Evolutionary conservation across 2,113 vertebrate genomes (phyloP), one percentile per base, ranked within the genome.

Genomic region (Rousettus leschenaultii): DNA sequence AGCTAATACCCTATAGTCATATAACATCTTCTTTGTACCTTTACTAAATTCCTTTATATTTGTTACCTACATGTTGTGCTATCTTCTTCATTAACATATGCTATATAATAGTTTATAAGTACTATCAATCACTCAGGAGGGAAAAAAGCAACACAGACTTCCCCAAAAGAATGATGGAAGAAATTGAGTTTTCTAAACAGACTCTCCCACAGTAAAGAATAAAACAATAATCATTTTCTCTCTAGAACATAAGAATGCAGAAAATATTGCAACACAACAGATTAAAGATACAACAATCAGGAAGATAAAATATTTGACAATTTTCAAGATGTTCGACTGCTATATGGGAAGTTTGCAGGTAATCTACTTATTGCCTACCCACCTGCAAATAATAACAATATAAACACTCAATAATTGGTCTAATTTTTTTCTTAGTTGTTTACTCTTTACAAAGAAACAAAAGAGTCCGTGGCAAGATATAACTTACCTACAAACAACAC

Each of bases 401-500:
- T 48, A 71, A 83, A 84, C 5, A 15, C 6, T 13, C 13, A 88
- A 90, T 4, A 70, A 48, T 24, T 79, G 22, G 0, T 75, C 40
- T 59, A 33, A 57, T 3, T 61, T 70, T 73, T 40, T 33, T 9
- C n/a, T 40, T 21, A 65, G 22, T 7, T 83, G 24, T 73, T 55
- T 89, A 53, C 2, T 88, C 38, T 89, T 89, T 83, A 75, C 21
- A 68, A 92, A 88, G 15, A 91, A 86, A 38, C 7, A 74, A 43
- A 53, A 71, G 22, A 65, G 40, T 59, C n/a, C 53, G 40, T 21
- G 26, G 13, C 18, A 71, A 80, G 63, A 14, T n/a, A 48, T 24
- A 30, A 97, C 97, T 86, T 96, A 99, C 99, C 99, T 99, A 98
- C 99, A 99, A 94, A 99, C 99, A 71, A 99, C 99, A 96, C 99